Conservation (phyloP, 2,797 vertebrate species). For the Brachymystax lenok region DNA sequence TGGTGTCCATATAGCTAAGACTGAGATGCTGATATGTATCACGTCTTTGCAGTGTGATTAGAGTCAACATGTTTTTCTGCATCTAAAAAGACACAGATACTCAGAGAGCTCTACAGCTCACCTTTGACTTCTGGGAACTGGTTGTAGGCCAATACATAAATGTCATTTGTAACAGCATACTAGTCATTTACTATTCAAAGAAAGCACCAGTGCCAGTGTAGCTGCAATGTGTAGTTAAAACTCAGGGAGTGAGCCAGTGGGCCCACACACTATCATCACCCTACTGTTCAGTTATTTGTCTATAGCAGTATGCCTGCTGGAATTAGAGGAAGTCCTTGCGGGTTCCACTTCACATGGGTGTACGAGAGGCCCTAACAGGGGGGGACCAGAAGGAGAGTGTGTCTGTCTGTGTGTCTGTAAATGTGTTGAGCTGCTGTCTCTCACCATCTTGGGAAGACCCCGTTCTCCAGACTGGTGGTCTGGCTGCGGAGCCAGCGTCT, state of each 20-base stretch:
- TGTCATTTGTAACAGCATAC: no score
- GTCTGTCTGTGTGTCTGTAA: background rate
- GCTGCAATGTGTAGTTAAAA: background rate
- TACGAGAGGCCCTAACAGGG: slow-evolving; percentile 5
- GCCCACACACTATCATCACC: background rate
- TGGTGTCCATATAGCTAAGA: no score
- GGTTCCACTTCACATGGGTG: slow-evolving; percentile 43
- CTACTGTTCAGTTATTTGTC: background rate
- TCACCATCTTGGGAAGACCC: slow-evolving; percentile 97
- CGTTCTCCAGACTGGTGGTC: slow-evolving; percentile 97
- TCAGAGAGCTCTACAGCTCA: no score
- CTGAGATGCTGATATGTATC: no score
- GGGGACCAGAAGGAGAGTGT: slow-evolving; percentile 3
- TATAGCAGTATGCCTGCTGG: slow-evolving; percentile 28
- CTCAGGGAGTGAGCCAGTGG: background rate
- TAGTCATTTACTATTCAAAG: background rate
- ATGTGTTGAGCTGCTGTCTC: slow-evolving; percentile 27
- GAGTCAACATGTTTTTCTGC: no score
- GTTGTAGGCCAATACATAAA: no score
- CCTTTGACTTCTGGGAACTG: no score
- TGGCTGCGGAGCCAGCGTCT: slow-evolving; percentile 96
- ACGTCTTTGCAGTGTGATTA: no score
- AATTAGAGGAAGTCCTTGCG: slow-evolving; percentile 48
- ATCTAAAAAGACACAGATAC: no score
- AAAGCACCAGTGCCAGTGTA: background rate